Percentiles rank a stretch among this genome's conserved stretches.
phyloP scores from a whole-genome alignment of 1,140 invertebrate species.

The Micrasema minimum region DNA sequence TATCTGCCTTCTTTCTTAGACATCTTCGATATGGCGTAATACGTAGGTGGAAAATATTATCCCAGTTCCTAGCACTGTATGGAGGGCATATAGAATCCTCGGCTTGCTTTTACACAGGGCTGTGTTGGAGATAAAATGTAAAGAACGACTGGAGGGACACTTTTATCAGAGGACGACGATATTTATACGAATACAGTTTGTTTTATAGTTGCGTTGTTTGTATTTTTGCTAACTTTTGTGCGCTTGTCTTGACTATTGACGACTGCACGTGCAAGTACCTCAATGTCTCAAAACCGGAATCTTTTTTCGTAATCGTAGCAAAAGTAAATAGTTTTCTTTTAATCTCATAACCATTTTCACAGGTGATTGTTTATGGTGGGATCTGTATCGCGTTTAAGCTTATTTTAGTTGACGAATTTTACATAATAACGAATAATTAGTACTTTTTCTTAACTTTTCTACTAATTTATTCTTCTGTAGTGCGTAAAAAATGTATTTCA shows the following conservation, averaged over 20 bases:
- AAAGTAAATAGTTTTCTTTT: too few species aligned
- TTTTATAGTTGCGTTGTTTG: constrained; percentile 30
- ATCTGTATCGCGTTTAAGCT: too few species aligned
- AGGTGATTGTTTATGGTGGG: too few species aligned
- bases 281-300: too few species aligned
- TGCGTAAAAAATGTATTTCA: too few species aligned
- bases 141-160: constrained; percentile 18
- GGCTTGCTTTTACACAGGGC: constrained; percentile 22
- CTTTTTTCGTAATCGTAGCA: too few species aligned
- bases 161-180: constrained; percentile 28
- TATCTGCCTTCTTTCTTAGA: constrained; percentile 37
- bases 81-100: constrained; percentile 27
- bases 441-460: too few species aligned
- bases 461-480: too few species aligned
- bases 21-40: constrained; percentile 41
- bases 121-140: constrained; percentile 29
- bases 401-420: too few species aligned
- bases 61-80: constrained; percentile 15
- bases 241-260: neutral
- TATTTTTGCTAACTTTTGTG: constrained; percentile 13
- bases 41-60: constrained; percentile 50
- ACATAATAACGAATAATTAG: too few species aligned
- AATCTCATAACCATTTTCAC: too few species aligned
- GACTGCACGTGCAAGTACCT: too few species aligned
- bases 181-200: constrained; percentile 29